Conservation (phyloP, 2,888 invertebrate species). For the Conomelus anceps region DNA sequence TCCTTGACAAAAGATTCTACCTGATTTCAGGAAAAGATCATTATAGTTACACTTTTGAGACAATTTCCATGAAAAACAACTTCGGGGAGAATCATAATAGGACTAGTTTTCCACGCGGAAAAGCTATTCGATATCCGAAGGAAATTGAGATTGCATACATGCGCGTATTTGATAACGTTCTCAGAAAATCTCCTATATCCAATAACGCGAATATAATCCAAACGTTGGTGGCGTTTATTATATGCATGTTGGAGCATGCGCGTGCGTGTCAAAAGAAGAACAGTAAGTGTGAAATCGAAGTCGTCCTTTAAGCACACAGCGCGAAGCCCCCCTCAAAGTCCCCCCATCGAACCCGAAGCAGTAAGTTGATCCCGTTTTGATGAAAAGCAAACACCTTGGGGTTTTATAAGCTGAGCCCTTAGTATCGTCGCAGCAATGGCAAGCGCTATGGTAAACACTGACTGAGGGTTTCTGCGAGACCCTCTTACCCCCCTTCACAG, state of each 20-base stretch:
- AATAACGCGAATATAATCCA: slow-evolving; percentile 8
- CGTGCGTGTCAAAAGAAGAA: no score
- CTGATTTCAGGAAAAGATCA: no score
- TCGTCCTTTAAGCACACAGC: no score
- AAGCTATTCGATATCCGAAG: not conserved
- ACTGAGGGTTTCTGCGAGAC: not conserved
- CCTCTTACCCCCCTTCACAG: not conserved
- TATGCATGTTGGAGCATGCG: no score
- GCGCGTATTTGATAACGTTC: slow-evolving; percentile 2
- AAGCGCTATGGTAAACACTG: slow-evolving; percentile 7
- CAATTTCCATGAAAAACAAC: not conserved
- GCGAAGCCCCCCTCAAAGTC: not conserved
- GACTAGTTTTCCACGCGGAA: not conserved
- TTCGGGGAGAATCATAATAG: not conserved
- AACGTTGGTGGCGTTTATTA: not conserved
- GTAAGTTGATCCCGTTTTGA: slow-evolving; percentile 24
- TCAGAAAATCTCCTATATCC: not conserved
- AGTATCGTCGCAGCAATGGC: not conserved
- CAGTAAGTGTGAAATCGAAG: slow-evolving; percentile 8
- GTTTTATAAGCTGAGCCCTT: slow-evolving; percentile 11
- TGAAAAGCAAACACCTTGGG: slow-evolving; percentile 25
- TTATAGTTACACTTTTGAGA: no score
- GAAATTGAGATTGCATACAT: slow-evolving; percentile 11
- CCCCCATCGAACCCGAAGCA: not conserved
- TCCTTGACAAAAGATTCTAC: no score